Conservation (phyloP, 2,888 invertebrate genomes). For the Dendrolimus houi region DNA sequence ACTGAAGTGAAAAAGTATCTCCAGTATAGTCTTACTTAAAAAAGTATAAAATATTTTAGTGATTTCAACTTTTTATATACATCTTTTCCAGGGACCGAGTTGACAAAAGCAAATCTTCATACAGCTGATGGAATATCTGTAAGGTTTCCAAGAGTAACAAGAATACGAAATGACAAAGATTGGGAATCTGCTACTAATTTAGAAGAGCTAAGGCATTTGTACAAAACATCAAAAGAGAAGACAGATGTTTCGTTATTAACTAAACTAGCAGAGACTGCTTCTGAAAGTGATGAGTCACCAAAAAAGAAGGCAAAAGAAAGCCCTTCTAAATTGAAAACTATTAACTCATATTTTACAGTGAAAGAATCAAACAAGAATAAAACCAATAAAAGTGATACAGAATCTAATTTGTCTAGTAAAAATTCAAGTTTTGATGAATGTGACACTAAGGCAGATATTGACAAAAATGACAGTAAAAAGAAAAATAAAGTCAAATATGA, state of each 20-base stretch:
- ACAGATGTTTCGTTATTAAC: slow-evolving; percentile 75
- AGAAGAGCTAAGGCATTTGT: slow-evolving; percentile 81
- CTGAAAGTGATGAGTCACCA: slow-evolving; percentile 29
- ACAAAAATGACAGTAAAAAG: background rate
- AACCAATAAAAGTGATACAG: slow-evolving; percentile 6
- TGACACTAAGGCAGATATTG: slow-evolving; percentile 2
- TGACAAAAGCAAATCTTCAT: slow-evolving; percentile 88
- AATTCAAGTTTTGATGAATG: slow-evolving; percentile 7
- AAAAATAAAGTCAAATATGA: background rate
- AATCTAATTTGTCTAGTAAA: background rate
- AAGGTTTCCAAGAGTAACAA: slow-evolving; percentile 92
- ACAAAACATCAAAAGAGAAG: slow-evolving; percentile 81
- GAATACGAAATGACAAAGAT: slow-evolving; percentile 88
- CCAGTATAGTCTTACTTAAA: too few relatives aligned
- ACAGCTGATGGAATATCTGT: slow-evolving; percentile 96
- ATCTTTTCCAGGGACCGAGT: slow-evolving; percentile 78
- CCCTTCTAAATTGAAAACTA: slow-evolving; percentile 10
- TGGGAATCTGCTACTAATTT: slow-evolving; percentile 90
- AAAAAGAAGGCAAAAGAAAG: slow-evolving; percentile 42
- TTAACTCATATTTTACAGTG: background rate
- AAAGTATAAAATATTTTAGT: too few relatives aligned
- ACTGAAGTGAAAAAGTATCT: too few relatives aligned
- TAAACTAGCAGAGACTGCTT: slow-evolving; percentile 52
- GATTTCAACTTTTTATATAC: background rate
- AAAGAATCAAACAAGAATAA: slow-evolving; percentile 6